Percentiles rank a stretch among this genome's conserved stretches.
Evolutionary conservation across 30 jellyfish, hydroid and myxozoan species (phyloP).

Genomic region (Sanderia malayensis): DNA sequence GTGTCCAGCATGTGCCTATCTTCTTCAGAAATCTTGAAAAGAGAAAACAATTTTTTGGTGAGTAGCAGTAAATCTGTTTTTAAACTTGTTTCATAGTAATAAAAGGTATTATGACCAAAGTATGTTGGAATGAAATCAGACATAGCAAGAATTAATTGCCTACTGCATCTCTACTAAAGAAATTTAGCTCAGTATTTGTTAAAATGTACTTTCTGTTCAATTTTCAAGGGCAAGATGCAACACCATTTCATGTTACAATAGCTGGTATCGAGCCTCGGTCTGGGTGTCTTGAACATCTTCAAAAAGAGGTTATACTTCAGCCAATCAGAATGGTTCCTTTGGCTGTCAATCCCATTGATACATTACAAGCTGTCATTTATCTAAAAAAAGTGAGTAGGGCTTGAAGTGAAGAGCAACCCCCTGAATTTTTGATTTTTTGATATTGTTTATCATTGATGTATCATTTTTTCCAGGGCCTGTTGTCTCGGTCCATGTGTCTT

Average conservation of each 20-base stretch:
- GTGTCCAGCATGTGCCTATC: conserved; percentile 51
- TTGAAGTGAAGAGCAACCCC: too few relatives aligned
- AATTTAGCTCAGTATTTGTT: too few relatives aligned
- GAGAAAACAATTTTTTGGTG: conserved; percentile 49
- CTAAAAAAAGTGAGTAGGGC: conserved; percentile 32
- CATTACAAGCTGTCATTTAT: conserved; percentile 39
- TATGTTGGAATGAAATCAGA: too few relatives aligned
- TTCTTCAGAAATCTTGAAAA: conserved; percentile 37
- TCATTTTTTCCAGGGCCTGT: conserved; percentile 15
- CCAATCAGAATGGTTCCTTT: conserved; percentile 32
- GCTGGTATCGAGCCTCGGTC: conserved; percentile 51
- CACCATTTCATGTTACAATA: conserved; percentile 25
- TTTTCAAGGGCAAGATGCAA: conserved; percentile 18
- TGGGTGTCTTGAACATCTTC: conserved; percentile 41
- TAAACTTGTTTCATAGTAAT: too few relatives aligned
- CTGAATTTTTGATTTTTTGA: too few relatives aligned
- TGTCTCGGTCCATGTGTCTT: conserved; percentile 24
- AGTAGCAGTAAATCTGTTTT: too few relatives aligned
- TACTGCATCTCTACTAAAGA: too few relatives aligned
- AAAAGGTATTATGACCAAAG: too few relatives aligned
- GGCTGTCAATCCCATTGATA: conserved; percentile 1
- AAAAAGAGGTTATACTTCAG: background rate
- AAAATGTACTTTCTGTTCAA: too few relatives aligned
- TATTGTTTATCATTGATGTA: too few relatives aligned
- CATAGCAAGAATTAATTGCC: too few relatives aligned